These are phyloP conservation scores for Stomatorhinus walkeri DNA, from an alignment of 2,797 vertebrate species.

Conservation along the genomic window DNA sequence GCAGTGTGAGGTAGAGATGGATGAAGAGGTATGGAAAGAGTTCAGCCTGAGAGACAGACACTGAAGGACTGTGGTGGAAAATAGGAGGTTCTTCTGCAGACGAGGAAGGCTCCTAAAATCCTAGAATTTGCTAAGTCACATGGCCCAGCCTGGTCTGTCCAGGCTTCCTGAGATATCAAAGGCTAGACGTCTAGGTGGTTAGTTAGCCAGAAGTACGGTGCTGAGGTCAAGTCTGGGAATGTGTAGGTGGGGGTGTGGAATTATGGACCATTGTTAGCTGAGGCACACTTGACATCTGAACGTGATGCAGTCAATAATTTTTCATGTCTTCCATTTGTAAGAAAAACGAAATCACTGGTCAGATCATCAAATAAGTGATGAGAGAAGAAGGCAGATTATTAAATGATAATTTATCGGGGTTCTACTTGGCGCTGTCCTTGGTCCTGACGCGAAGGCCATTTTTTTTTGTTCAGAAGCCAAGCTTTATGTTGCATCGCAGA, in stretches of 20 bases:
- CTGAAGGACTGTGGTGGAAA: background rate
- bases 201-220: background rate
- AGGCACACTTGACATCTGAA: background rate
- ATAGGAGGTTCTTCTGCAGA: background rate
- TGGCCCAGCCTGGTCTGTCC: background rate
- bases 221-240: background rate
- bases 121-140: background rate
- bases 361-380: background rate
- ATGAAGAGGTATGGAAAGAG: background rate
- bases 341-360: background rate
- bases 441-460: background rate
- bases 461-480: background rate
- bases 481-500: background rate
- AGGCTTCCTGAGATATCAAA: background rate
- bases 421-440: background rate
- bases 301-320: background rate
- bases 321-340: background rate
- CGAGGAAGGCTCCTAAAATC: background rate
- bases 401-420: background rate
- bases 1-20: background rate
- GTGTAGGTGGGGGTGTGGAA: background rate
- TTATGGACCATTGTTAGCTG: background rate
- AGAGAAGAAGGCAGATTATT: background rate
- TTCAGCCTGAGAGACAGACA: background rate
- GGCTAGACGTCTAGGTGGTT: background rate